These are phyloP conservation scores for Halichoerus grypus DNA, from an alignment of 2,113 vertebrate species.

Conservation along the genomic window DNA sequence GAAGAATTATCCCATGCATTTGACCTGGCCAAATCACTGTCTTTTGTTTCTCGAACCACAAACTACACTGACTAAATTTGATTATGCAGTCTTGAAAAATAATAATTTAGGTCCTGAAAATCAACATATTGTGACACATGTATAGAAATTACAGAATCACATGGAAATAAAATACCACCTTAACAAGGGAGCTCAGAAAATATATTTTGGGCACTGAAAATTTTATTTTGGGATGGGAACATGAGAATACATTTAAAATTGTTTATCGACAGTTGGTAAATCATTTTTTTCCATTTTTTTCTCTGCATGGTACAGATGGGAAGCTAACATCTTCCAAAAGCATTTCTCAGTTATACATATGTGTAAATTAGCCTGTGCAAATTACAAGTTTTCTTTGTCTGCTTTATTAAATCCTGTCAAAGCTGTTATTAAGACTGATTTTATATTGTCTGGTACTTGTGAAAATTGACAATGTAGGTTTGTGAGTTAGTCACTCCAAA, in stretches of 20 bases:
- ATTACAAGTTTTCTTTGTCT: slow-evolving; percentile 59
- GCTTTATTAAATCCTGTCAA: slow-evolving; percentile 72
- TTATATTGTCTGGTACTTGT: slow-evolving; percentile 58
- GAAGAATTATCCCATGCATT: background rate
- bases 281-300: slow-evolving; percentile 60
- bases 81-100: slow-evolving; percentile 43
- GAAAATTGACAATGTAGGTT: slow-evolving; percentile 57
- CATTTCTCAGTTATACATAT: slow-evolving; percentile 74
- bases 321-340: slow-evolving; percentile 70
- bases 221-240: slow-evolving; percentile 68
- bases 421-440: slow-evolving; percentile 70
- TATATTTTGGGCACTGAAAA: slow-evolving; percentile 42
- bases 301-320: slow-evolving; percentile 71
- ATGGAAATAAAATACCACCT: slow-evolving; percentile 60
- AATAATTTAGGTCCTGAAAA: slow-evolving; percentile 18
- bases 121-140: background rate
- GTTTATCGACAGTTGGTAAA: slow-evolving; percentile 74
- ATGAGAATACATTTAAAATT: slow-evolving; percentile 74
- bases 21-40: background rate
- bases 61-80: slow-evolving; percentile 17
- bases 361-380: slow-evolving; percentile 73
- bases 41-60: slow-evolving; percentile 35
- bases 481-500: slow-evolving; percentile 14
- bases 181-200: slow-evolving; percentile 43
- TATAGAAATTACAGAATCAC: slow-evolving; percentile 54